Conservation (phyloP, 2,797 vertebrate genomes). For the Anguilla anguilla region DNA sequence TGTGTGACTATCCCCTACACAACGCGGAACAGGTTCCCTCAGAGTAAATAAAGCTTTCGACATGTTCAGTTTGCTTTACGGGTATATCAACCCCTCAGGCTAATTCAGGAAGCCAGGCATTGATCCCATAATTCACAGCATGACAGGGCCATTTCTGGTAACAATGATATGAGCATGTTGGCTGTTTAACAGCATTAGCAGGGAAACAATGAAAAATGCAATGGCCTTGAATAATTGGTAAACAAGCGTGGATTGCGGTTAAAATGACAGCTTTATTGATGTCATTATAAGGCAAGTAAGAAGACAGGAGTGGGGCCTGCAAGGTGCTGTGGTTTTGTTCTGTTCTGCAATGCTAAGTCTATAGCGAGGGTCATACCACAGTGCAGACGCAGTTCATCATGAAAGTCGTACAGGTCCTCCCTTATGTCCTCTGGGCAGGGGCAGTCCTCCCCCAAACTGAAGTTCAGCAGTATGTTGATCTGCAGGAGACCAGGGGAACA, state of each 20-base stretch:
- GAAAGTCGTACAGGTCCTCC: constrained; percentile 89
- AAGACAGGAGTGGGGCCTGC: neutral
- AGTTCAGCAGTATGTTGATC: constrained; percentile 98
- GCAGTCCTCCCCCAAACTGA: constrained; percentile 91
- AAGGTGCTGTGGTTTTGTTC: neutral
- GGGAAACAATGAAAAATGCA: neutral
- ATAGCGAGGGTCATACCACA: constrained; percentile 78
- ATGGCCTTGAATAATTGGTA: neutral
- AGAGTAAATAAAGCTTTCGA: neutral
- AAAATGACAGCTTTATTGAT: neutral
- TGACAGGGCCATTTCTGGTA: neutral
- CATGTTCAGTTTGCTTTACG: neutral
- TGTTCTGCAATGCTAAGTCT: neutral
- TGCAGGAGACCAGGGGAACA: constrained; percentile 58
- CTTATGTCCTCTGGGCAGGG: constrained; percentile 92
- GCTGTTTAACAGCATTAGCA: neutral
- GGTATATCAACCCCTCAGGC: neutral
- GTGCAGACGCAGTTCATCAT: constrained; percentile 91
- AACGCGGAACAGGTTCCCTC: neutral
- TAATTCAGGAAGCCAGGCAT: neutral
- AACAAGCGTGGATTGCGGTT: neutral
- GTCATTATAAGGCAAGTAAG: neutral
- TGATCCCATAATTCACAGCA: neutral
- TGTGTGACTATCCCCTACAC: neutral
- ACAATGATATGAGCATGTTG: neutral